Percentiles rank a stretch among this genome's conserved stretches.
Evolutionary conservation across 1,140 invertebrate genomes (phyloP).

Genomic region (Battus philenor): DNA sequence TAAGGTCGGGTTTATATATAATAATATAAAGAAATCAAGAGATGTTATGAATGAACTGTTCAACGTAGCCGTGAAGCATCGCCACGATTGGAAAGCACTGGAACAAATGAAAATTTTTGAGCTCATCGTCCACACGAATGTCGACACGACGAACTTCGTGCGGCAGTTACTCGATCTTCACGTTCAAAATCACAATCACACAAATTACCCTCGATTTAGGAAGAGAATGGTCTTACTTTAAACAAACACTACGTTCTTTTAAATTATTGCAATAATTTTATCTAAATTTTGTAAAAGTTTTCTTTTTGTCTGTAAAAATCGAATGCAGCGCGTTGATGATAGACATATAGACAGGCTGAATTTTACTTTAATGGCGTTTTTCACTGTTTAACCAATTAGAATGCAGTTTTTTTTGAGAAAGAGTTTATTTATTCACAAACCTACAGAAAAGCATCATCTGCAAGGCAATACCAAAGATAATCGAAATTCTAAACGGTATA

Average conservation of each 20-base stretch:
- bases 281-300: too few species aligned
- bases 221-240: constrained; percentile 38
- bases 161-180: constrained; percentile 52
- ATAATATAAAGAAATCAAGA: constrained; percentile 50
- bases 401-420: too few species aligned
- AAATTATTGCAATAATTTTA: too few species aligned
- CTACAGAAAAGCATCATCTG: too few species aligned
- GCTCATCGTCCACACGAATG: constrained; percentile 54
- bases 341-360: not conserved
- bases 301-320: too few species aligned
- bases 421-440: too few species aligned
- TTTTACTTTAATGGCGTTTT: not conserved
- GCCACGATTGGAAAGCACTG: constrained; percentile 52
- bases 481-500: not conserved
- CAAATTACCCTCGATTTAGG: constrained; percentile 18
- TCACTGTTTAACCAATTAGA: too few species aligned
- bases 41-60: constrained; percentile 59
- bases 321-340: not conserved
- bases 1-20: constrained; percentile 52
- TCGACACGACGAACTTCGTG: constrained; percentile 54
- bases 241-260: too few species aligned
- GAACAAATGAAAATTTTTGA: constrained; percentile 63
- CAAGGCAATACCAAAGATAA: not conserved
- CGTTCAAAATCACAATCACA: constrained; percentile 37
- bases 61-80: constrained; percentile 54